These are phyloP conservation scores for Empidonax traillii DNA, from an alignment of 2,113 vertebrate species.

Conservation along the genomic window DNA sequence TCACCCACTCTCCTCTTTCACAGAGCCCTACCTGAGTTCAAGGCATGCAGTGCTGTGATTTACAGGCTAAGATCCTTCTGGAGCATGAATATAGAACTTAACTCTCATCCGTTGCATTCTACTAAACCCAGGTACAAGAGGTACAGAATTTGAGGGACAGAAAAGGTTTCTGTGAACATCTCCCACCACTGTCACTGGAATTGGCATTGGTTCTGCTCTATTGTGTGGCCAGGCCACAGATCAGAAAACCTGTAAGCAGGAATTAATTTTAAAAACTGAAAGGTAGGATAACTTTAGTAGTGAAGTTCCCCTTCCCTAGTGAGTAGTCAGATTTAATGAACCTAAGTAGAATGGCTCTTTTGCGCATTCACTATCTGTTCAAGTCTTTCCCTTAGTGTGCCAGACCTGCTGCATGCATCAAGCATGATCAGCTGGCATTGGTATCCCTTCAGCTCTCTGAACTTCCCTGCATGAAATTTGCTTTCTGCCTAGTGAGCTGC, in stretches of 20 bases:
- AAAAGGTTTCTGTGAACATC: neutral
- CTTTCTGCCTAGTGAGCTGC: too few relatives aligned
- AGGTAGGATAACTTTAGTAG: neutral
- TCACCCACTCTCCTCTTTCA: neutral
- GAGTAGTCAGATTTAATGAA: neutral
- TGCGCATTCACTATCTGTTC: too few relatives aligned
- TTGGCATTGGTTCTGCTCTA: neutral
- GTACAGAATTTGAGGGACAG: neutral
- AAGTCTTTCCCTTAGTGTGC: too few relatives aligned
- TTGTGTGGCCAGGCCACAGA: accelerated
- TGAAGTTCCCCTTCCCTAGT: neutral
- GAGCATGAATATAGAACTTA: accelerated
- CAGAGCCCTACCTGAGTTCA: neutral
- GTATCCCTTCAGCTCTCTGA: too few relatives aligned
- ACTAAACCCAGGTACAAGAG: neutral
- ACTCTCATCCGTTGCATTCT: neutral
- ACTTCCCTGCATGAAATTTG: too few relatives aligned
- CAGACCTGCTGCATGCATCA: too few relatives aligned
- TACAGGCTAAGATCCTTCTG: neutral
- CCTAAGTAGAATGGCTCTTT: too few relatives aligned
- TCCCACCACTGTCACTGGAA: neutral
- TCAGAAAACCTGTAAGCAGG: neutral
- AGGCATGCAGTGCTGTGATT: neutral
- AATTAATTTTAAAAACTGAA: neutral
- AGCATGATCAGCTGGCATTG: too few relatives aligned